Conservation (phyloP, 2,797 vertebrate species). For the Geotrypetes seraphini region DNA sequence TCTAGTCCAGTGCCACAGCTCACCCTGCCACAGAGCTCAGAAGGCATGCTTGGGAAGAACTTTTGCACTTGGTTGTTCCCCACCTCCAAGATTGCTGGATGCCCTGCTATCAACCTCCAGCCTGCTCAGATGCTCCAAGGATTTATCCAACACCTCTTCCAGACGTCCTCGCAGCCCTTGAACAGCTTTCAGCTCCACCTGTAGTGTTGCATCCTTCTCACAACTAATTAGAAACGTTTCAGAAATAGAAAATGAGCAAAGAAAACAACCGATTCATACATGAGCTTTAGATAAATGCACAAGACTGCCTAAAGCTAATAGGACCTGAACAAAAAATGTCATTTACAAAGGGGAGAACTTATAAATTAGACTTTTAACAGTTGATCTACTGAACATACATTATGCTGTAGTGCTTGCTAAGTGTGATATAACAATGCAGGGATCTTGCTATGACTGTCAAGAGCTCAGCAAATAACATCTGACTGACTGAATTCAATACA, state of each 20-base stretch:
- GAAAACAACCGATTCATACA: constrained; percentile 1
- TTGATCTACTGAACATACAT: too few species aligned
- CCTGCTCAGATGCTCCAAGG: constrained; percentile 59
- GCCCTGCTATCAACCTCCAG: constrained; percentile 65
- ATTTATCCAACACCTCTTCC: constrained; percentile 79
- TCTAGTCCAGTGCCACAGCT: constrained; percentile 41
- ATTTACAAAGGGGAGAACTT: too few species aligned
- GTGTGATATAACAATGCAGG: too few species aligned
- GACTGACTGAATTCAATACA: too few species aligned
- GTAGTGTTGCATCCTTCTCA: constrained; percentile 63
- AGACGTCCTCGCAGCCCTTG: constrained; percentile 76
- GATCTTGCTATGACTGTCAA: too few species aligned
- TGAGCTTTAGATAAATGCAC: background rate
- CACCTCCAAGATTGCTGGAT: constrained; percentile 75
- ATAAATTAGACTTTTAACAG: too few species aligned
- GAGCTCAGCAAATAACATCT: too few species aligned
- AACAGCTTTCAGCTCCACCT: constrained; percentile 75
- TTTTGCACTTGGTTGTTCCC: constrained; percentile 75
- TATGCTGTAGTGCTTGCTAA: too few species aligned
- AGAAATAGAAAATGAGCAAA: constrained; percentile 35
- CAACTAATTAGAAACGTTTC: constrained; percentile 37
- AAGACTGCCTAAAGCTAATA: background rate
- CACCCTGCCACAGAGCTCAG: constrained; percentile 53
- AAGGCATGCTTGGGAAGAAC: constrained; percentile 69
- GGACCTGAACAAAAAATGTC: too few species aligned